A percentile compares a stretch with the other conserved stretches of the same genome.
Conservation (phyloP, 2,888 invertebrate genomes). For the Sphecodes monilicornis region DNA sequence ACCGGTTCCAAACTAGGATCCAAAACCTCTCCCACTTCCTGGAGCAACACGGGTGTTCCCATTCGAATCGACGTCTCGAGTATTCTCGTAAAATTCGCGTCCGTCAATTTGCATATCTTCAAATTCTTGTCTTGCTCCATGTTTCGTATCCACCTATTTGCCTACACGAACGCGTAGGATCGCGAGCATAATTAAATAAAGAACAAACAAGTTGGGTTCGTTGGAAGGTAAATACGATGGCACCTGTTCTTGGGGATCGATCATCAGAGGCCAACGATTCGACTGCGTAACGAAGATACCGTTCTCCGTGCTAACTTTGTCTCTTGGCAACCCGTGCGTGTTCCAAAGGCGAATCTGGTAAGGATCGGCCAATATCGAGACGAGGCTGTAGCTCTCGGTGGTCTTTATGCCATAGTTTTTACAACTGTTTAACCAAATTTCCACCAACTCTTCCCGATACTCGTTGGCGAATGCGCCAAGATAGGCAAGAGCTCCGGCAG, state of each 20-base stretch:
- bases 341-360: constrained; percentile 96
- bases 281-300: constrained; percentile 94
- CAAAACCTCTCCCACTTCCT: constrained; percentile 94
- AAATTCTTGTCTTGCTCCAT: constrained; percentile 92
- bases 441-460: constrained; percentile 89
- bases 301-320: constrained; percentile 95
- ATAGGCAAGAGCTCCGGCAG: constrained; percentile 95
- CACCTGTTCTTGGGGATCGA: constrained; percentile 97
- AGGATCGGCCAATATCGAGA: constrained; percentile 91
- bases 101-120: constrained; percentile 92
- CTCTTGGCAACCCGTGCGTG: constrained; percentile 94
- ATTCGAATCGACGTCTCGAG: constrained; percentile 93
- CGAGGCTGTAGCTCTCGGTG: constrained; percentile 89
- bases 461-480: constrained; percentile 94
- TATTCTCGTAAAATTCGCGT: constrained; percentile 90
- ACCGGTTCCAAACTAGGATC: constrained; percentile 95
- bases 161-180: constrained; percentile 85
- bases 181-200: neutral
- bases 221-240: neutral
- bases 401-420: constrained; percentile 89
- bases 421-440: constrained; percentile 90
- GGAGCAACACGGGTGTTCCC: constrained; percentile 94
- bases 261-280: constrained; percentile 95
- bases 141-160: constrained; percentile 96
- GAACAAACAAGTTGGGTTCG: neutral